phyloP scores from a whole-genome alignment of 1,140 invertebrate species.

The Brachystomella parvula region DNA sequence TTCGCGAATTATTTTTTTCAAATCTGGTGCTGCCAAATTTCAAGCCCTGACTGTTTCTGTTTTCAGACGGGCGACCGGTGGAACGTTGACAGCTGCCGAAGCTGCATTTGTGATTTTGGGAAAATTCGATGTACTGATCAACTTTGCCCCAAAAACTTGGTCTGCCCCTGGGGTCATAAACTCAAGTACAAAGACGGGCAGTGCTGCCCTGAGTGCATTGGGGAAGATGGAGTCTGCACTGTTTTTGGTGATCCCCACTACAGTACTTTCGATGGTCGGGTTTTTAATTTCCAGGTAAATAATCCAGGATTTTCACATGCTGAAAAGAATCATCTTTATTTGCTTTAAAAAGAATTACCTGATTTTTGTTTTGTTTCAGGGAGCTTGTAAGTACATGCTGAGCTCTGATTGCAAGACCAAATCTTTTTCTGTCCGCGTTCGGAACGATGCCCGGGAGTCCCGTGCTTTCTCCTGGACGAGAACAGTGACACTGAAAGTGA shows the following conservation, averaged over 20 bases:
- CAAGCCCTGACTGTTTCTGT: no score
- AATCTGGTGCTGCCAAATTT: no score
- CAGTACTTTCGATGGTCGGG: conserved; percentile 83
- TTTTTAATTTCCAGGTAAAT: conserved; percentile 75
- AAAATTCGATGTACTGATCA: conserved; percentile 69
- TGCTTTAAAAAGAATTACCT: not conserved
- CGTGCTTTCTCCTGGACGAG: conserved; percentile 77
- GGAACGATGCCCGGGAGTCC: conserved; percentile 71
- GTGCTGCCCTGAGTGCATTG: conserved; percentile 77
- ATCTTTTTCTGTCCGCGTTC: conserved; percentile 77
- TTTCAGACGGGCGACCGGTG: conserved; percentile 73
- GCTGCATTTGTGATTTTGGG: conserved; percentile 69
- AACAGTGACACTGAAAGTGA: conserved; percentile 67
- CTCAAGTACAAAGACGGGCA: conserved; percentile 61
- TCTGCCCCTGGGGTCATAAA: conserved; percentile 64
- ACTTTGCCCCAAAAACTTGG: conserved; percentile 55
- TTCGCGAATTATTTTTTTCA: no score
- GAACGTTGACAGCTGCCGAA: conserved; percentile 75
- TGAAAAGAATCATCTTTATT: not conserved
- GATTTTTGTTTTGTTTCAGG: no score
- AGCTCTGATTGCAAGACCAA: conserved; percentile 67
- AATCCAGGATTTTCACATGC: not conserved
- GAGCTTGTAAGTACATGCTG: conserved; percentile 81
- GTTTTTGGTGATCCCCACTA: conserved; percentile 91
- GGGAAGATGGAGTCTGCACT: conserved; percentile 77